Percentiles rank a stretch among this genome's conserved stretches.
These are phyloP conservation scores for Meteorus cinctellus DNA, from an alignment of 2,888 invertebrate genomes.

Conservation along the genomic window DNA sequence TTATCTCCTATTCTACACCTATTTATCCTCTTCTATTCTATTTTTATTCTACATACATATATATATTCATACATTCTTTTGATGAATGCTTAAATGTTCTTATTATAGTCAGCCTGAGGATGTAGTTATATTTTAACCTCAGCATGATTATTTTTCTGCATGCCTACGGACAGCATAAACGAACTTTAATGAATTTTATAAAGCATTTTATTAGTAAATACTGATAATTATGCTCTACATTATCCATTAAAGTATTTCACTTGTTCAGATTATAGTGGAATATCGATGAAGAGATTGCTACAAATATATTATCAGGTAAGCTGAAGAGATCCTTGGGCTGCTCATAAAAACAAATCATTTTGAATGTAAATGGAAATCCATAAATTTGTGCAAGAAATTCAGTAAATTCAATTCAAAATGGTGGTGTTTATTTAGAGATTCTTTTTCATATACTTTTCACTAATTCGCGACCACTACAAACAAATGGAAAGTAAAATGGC, in stretches of 20 bases:
- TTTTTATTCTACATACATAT: slow-evolving; percentile 31
- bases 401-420: slow-evolving; percentile 38
- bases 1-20: slow-evolving; percentile 57
- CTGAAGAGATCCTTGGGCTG: slow-evolving; percentile 52
- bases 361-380: slow-evolving; percentile 36
- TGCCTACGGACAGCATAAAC: slow-evolving; percentile 19
- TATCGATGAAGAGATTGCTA: not conserved
- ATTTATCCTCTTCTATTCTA: slow-evolving; percentile 54
- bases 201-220: slow-evolving; percentile 31
- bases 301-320: slow-evolving; percentile 38
- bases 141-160: slow-evolving; percentile 59
- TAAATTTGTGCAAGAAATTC: slow-evolving; percentile 49
- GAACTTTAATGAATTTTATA: slow-evolving; percentile 8
- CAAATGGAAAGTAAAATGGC: not conserved
- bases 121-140: slow-evolving; percentile 50
- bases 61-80: slow-evolving; percentile 31
- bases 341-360: slow-evolving; percentile 52
- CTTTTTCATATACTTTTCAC: slow-evolving; percentile 12
- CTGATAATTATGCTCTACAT: slow-evolving; percentile 30
- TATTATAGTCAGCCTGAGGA: slow-evolving; percentile 65
- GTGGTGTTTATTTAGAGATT: slow-evolving; percentile 28
- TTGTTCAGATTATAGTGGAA: not conserved
- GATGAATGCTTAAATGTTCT: slow-evolving; percentile 56
- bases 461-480: slow-evolving; percentile 12
- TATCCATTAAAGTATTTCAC: not conserved